Base-by-base conservation (phyloP, 2,888 invertebrate genomes). In the Diabrotica balteata region DNA sequence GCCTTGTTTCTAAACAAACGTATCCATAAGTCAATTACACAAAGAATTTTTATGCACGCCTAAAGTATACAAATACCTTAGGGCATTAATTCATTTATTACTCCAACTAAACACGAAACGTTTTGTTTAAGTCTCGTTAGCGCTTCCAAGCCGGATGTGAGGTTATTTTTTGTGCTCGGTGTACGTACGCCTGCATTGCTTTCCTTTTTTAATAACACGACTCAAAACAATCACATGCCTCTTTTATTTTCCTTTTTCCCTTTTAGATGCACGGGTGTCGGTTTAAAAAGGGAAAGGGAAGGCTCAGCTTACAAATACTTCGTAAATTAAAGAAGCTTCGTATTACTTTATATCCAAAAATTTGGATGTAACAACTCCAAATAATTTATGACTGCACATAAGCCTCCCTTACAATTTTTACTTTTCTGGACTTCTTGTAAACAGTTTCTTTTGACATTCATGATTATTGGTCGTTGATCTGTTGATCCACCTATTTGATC, bases 101-200 rank as follows among this genome's bases (percentile, higher is more conserved):
- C 64, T 46, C 57, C 49, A 64, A 64, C 64, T 59, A 64, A 69
- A 69, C 69, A 70, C 63, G 70, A 72, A 72, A 74, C 73, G 75
- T 70, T 70, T 67, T 66, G 71, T 70, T 70, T 66, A 69, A 68
- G 57, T 67, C 66, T 71, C 62, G 69, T 73, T 73, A 71, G 70
- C 71, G 73, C 73, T 68, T 70, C 50, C 52, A 63, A 68, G 70
- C 73, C 75, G 75, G 75, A 75, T 75, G 73, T 68, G 66, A 67
- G 73, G 68, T 73, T 72, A 68, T 67, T 73, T 72, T 74, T 68
- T 68, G 58, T 67, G 17, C 63, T 61, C 57, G 50, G 46, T 62
- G 53, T 42, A 66, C 64, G 68, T 66, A 64, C 67, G 66, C 60
- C 63, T 66, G 59, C 59, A 66, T 59, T 72, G 72, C 73, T 74